Percentiles rank a stretch among this genome's conserved stretches.
Evolutionary conservation across 2,888 invertebrate species (phyloP).

Genomic region (Netelia inedita): DNA sequence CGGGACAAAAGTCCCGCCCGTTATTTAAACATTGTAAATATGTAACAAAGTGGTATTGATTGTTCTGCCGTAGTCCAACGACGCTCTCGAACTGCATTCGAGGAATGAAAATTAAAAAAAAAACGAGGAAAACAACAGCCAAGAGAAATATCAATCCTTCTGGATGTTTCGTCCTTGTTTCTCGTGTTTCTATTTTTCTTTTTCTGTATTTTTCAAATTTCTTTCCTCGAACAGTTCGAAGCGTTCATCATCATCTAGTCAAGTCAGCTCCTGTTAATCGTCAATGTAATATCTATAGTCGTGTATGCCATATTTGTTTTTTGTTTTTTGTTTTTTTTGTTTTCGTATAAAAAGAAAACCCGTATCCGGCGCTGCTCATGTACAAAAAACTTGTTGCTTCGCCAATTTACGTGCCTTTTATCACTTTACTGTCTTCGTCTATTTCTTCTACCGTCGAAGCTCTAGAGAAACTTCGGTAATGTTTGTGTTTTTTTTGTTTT

Average conservation of each 20-base stretch:
- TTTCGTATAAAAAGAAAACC: slow-evolving; percentile 40
- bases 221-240: slow-evolving; percentile 8
- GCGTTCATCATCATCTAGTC: slow-evolving; percentile 56
- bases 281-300: slow-evolving; percentile 55
- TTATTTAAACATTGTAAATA: slow-evolving; percentile 84
- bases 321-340: slow-evolving; percentile 4
- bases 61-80: slow-evolving; percentile 76
- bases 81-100: slow-evolving; percentile 24
- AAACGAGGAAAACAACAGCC: neutral
- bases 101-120: slow-evolving; percentile 5
- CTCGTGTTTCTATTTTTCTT: neutral
- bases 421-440: too few species aligned
- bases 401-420: slow-evolving; percentile 16
- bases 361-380: slow-evolving; percentile 35
- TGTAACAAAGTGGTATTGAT: slow-evolving; percentile 84
- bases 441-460: slow-evolving; percentile 21
- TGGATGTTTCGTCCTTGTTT: slow-evolving; percentile 8
- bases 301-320: slow-evolving; percentile 40
- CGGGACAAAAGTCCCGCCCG: slow-evolving; percentile 81
- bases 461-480: slow-evolving; percentile 28
- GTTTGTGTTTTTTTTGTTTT: neutral
- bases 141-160: neutral
- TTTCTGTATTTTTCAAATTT: slow-evolving; percentile 20
- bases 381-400: slow-evolving; percentile 39
- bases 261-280: slow-evolving; percentile 63